Base-by-base conservation (phyloP, 2,797 vertebrate genomes). In the Chelon auratus region DNA sequence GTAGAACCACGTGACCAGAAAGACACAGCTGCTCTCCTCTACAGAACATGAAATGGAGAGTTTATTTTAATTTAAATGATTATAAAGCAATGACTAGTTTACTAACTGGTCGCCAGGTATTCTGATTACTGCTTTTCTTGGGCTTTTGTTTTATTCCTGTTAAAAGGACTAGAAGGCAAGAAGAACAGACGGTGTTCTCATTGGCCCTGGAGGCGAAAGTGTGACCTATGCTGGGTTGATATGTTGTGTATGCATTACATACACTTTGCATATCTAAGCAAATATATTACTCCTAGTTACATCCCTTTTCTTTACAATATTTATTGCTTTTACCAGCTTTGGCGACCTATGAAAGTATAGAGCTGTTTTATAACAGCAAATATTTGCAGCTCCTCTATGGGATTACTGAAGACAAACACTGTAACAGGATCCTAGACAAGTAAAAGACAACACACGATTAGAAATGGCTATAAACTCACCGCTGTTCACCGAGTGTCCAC, bases 401-500 rank as follows among this genome's bases (percentile, higher is more conserved):
- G 60, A 80, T 78, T 42, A 78, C 33, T 65, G 60, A 79, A 72
- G 69, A 50, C 80, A 90, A 86, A 84, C 70, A 79, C 0, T 26
- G 26, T 14, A 80, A 73, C 72, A 88, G 80, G 81, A 91, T 71
- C 40, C 74, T 17, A 33, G 57, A 43, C 5, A 20, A 43, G 51
- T 42, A 20, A 77, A 68, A 62, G 33, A 68, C 42, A 63, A 30
- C 14, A 15, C 9, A 66, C 4, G 45, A 67, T 72, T 52, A 79
- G 24, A 53, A 80, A 47, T 20, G 40, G 45, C 37, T 37, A 47
- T 58, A 62, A 73, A 90, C 85, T 84, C 78, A 91, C 85, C 85
- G 10, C n/a, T 56, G 61, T n/a, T 76, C 60, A 45, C n/a, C n/a
- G 30, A 26, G 54, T 15, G 20, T 53, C 68, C 75, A 76, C 60